Conservation (phyloP, 2,888 invertebrate genomes). For the Tiphia femorata region DNA sequence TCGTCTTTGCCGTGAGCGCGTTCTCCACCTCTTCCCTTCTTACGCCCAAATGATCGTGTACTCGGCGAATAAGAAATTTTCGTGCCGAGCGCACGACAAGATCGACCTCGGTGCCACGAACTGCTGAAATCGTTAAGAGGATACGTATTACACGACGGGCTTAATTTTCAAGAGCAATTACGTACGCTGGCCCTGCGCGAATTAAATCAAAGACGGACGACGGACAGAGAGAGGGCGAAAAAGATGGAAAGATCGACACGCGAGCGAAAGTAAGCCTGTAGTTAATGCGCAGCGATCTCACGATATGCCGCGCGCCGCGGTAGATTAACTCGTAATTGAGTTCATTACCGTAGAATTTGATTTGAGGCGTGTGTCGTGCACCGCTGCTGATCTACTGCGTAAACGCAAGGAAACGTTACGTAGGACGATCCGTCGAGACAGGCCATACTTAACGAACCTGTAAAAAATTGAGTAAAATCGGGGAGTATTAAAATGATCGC, state of each 20-base stretch:
- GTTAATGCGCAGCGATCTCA: conserved; percentile 31
- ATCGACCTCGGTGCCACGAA: not conserved
- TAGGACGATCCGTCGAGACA: too few species aligned
- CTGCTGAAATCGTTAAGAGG: conserved; percentile 18
- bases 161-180: conserved; percentile 38
- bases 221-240: too few species aligned
- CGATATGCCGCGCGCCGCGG: conserved; percentile 35
- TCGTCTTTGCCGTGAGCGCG: not conserved
- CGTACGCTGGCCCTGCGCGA: conserved; percentile 23
- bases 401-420: too few species aligned
- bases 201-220: conserved; percentile 44
- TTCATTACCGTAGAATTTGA: conserved; percentile 41
- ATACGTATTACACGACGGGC: conserved; percentile 22
- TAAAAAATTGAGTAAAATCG: too few species aligned
- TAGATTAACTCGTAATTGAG: conserved; percentile 51
- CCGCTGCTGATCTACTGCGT: too few species aligned
- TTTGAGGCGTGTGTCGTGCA: too few species aligned
- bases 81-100: not conserved
- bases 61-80: conserved; percentile 8
- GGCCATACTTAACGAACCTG: too few species aligned
- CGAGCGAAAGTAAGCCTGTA: conserved; percentile 43
- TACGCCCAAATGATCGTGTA: too few species aligned
- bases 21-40: not conserved
- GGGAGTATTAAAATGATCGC: too few species aligned
- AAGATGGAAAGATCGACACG: conserved; percentile 43